Base-by-base conservation (phyloP, 1,140 invertebrate genomes). In the Vanessa atalanta region DNA sequence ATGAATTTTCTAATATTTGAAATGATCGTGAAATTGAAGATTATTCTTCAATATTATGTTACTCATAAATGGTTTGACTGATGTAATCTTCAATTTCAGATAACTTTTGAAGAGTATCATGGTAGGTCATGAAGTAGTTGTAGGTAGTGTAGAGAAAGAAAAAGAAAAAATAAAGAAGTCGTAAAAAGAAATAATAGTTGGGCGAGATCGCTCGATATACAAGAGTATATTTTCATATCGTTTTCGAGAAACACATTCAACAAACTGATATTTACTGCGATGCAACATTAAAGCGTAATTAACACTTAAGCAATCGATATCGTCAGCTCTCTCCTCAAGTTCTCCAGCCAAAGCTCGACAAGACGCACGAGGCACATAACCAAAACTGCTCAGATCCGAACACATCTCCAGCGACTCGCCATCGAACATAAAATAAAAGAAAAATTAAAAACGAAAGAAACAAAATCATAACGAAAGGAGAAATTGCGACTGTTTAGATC, bases 401-500 rank as follows among this genome's bases (percentile, higher is more conserved):
- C 57, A 37, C 57, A 63, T 73, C 69, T 73, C 65, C 60, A 77
- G 70, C 64, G 67, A 79, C 71, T 73, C 79, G 80, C 65, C 71
- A 67, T 57, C 23, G 20, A 77, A 75, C 78, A 73, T 75, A 67
- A 70, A 69, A 74, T 76, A 70, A 20, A 79, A 72, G 48, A 43
- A 16, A 79, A 82, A 65, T 68, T 55, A 72, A 70, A 60, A 60
- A 65, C 11, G 43, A 76, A 76, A 76, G 76, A 81, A 79, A 72
- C 65, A 76, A 83, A 84, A 81, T 51, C 23, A 81, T 78, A 79
- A 79, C 61, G 73, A 80, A 87, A 84, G 78, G 80, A 88, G 88
- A 91, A 90, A 91, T 89, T 91, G 90, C 90, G 90, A 92, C 89
- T 92, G 89, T 86, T 87, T 84, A 90, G 87, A 90, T 83, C 76